Conservation (phyloP, 2,888 invertebrate species). For the Agrotis segetum region DNA sequence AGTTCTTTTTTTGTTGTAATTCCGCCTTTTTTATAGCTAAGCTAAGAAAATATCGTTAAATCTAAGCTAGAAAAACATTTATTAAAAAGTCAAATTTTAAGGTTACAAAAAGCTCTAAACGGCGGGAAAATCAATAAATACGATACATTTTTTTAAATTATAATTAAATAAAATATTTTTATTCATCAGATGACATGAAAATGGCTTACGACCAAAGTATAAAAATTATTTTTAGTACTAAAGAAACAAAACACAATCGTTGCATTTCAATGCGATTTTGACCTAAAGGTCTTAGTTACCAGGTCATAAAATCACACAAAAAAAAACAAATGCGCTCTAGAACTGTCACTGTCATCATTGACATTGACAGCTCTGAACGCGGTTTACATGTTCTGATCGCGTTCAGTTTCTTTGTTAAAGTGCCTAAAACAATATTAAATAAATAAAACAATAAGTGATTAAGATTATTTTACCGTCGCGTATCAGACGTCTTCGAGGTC, state of each 20-base stretch:
- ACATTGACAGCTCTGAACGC: neutral
- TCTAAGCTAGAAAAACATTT: constrained; percentile 25
- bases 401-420: neutral
- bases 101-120: constrained; percentile 31
- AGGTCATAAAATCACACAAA: no score
- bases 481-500: constrained; percentile 44
- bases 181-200: constrained; percentile 37
- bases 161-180: constrained; percentile 26
- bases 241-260: neutral
- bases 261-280: no score
- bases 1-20: constrained; percentile 12
- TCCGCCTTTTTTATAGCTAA: constrained; percentile 36
- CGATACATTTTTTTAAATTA: constrained; percentile 31
- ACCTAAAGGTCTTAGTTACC: no score
- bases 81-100: constrained; percentile 24
- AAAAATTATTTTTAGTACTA: constrained; percentile 10
- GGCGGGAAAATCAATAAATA: constrained; percentile 47
- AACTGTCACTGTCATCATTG: neutral
- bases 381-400: neutral
- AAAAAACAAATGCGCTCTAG: neutral
- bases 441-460: constrained; percentile 32
- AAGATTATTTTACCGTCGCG: constrained; percentile 12
- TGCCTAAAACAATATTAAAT: constrained; percentile 1
- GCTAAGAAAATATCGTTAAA: constrained; percentile 34
- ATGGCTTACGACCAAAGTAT: constrained; percentile 42